Evolutionary conservation across 2,888 invertebrate genomes (phyloP).

Genomic region (Tetranychus truncatus): DNA sequence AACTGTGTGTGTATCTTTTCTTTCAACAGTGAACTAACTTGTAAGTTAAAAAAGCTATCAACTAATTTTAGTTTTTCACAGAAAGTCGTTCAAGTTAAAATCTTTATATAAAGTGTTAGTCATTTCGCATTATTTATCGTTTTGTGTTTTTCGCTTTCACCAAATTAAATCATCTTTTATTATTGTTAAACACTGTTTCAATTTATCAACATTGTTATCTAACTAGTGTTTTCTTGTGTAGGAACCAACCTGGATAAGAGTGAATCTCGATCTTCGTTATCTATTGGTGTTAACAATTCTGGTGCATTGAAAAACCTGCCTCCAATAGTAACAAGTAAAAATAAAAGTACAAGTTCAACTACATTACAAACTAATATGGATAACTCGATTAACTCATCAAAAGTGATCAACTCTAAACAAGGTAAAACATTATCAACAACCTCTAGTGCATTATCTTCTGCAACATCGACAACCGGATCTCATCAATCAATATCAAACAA

Average conservation of each 20-base stretch:
- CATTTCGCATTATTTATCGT: too few species aligned
- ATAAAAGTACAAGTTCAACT: not conserved
- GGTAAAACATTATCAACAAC: not conserved
- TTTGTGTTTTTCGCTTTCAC: too few species aligned
- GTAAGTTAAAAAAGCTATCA: not conserved
- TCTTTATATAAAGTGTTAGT: too few species aligned
- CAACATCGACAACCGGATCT: conserved; percentile 5
- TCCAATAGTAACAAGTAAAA: not conserved
- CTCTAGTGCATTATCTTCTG: not conserved
- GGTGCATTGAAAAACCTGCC: not conserved
- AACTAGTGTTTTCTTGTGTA: not conserved
- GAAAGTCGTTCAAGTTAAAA: too few species aligned
- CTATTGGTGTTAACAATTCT: not conserved
- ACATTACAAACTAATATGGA: not conserved
- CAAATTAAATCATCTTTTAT: too few species aligned
- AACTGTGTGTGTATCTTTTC: not conserved
- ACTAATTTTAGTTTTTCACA: not conserved
- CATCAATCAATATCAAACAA: not conserved
- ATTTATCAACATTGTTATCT: too few species aligned
- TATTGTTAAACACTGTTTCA: too few species aligned
- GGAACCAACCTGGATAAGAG: not conserved
- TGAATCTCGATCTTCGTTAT: not conserved
- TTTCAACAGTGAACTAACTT: not conserved
- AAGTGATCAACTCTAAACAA: not conserved
- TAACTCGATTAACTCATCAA: not conserved